Evolutionary conservation across 2,113 vertebrate species (phyloP), one percentile per base, ranked within the genome.

Genomic region (Urocynchramus pylzowi): DNA sequence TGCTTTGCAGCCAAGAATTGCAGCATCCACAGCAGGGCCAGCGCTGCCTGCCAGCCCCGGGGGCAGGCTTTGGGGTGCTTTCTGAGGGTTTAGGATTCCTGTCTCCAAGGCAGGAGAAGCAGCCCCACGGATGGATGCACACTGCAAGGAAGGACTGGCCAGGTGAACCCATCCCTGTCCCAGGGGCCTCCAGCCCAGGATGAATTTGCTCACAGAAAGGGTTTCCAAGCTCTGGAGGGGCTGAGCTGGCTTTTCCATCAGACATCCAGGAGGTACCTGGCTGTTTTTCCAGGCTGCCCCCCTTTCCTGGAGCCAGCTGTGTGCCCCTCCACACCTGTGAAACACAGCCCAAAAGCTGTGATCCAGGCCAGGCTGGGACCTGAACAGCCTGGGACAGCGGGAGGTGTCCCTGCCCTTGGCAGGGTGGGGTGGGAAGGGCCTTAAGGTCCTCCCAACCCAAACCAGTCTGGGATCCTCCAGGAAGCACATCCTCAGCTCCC

Each of bases 131-230:
- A 18, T 0, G 16, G 49, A 18, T 5, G 13, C 19, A 9, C 6
- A 6, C 6, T 6, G 4, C 69, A 31, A 3, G 1, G 24, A 27
- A 1, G 7, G 39, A 2, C 24, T 31, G 52, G 8, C 14, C 3
- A 1, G 11, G 49, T 7, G 75, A 30, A 42, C 15, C 45, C 10
- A 1, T 10, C 18, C 44, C 10, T 2, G 1, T 6, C 16, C 17
- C 39, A 23, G 42, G 44, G 10, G 33, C 14, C 16, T 27, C 5
- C 27, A 31, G 37, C 42, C 30, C 79, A 5, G 35, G 28, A 39
- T 3, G 65, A 6, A 42, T 14, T 41, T 23, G 35, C 20, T 11
- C 65, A 11, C 54, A n/a, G 2, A 15, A 41, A 28, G 15, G 16
- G 37, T 30, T n/a, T n/a, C 6, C 4, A 15, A 7, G 10, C 35